A percentile compares a stretch with the other conserved stretches of the same genome.
Evolutionary conservation across 2,113 vertebrate genomes (phyloP).

Genomic region (Cyprinodon variegatus): DNA sequence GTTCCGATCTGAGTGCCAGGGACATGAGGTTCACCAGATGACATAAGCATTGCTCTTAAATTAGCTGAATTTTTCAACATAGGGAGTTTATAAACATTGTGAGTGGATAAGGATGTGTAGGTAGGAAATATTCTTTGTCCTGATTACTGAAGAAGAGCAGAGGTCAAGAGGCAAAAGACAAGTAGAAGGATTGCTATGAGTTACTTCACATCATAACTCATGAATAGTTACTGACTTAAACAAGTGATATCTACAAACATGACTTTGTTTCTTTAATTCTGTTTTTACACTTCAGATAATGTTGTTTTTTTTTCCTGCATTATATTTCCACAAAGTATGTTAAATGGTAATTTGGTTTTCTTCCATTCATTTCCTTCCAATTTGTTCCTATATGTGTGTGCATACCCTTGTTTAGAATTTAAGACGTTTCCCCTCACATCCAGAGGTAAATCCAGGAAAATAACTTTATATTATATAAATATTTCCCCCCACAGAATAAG

Average conservation of each 20-base stretch:
- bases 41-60: conserved; percentile 63
- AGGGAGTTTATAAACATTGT: conserved; percentile 67
- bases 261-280: not conserved
- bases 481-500: conserved; percentile 62
- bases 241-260: not conserved
- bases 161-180: conserved; percentile 57
- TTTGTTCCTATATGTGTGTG: not conserved
- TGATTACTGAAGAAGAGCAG: conserved; percentile 62
- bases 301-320: conserved; percentile 3
- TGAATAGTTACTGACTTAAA: not conserved
- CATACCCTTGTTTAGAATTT: not conserved
- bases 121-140: conserved; percentile 71
- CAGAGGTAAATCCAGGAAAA: conserved; percentile 65
- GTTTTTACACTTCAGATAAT: not conserved
- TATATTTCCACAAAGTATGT: not conserved
- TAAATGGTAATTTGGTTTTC: not conserved
- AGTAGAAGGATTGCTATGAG: conserved; percentile 11
- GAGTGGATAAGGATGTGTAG: conserved; percentile 60
- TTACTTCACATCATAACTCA: not conserved
- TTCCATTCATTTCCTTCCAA: not conserved
- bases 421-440: conserved; percentile 11
- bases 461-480: conserved; percentile 59
- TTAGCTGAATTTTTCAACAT: conserved; percentile 48
- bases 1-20: conserved; percentile 59
- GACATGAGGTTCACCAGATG: conserved; percentile 77